Evolutionary conservation across 2,888 invertebrate species (phyloP), one percentile per base, ranked within the genome.

Genomic region (Sisyra terminalis): DNA sequence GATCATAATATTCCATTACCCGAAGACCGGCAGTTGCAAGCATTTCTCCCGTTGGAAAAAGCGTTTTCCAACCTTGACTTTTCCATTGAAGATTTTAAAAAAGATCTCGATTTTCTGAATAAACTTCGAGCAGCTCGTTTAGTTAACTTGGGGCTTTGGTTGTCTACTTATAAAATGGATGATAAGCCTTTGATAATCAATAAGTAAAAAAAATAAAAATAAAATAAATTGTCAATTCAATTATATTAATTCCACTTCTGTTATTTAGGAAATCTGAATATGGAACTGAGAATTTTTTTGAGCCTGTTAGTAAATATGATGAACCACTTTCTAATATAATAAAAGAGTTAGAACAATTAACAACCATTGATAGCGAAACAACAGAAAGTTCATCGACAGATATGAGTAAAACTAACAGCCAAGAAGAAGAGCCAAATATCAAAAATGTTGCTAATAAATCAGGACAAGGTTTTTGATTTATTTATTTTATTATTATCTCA

Each of bases 1-100:
- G 80, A 74, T 58, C 62, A 63, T 30, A 68, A 70, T 47, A 67
- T 73, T 36, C 83, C 86, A 3, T 63, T 88, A 42, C 77, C 78
- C 0, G 87, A 87, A 61, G 87, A 88, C 59, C 74, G 75, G 52
- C 81, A 83, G 57, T 61, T 88, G 41, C 75, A 82, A 55, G 85
- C 86, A 14, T 88, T 87, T 62, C 61, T 81, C 47, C 86, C 84
- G 0, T 63, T 87, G 32, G 73, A 73, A 51, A 66, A 64, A 39
- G 69, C 69, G 39, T 69, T 78, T 50, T 65, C 67, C 40, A 61
- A 64, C 2, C 66, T 79, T 7, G 67, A 69, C 56, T 70, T 69
- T 47, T 63, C 65, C 44, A 57, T 57, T 44, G 60, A 61, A 6
- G 58, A 64, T 46, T 48, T 59, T 13, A 60, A 65, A 45, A 57